phyloP scores from a whole-genome alignment of 2,113 vertebrate genomes.

The Chaenogobius annularis region DNA sequence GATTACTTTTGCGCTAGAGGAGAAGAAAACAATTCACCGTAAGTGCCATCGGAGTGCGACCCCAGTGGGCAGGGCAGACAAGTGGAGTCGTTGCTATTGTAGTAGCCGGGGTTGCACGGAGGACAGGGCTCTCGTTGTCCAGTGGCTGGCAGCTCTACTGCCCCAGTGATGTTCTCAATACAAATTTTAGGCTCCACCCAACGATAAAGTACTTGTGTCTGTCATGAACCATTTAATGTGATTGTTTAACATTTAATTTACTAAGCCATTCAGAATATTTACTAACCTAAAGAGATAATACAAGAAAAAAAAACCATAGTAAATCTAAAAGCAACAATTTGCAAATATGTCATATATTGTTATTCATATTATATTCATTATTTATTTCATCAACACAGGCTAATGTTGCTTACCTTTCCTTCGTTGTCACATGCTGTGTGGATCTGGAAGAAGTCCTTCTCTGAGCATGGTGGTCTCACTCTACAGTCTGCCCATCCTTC shows the following conservation, averaged over 20 bases:
- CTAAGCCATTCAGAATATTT: no score
- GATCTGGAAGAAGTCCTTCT: slow-evolving; percentile 93
- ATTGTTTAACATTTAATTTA: neutral
- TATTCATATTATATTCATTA: no score
- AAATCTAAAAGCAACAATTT: no score
- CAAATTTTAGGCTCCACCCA: slow-evolving; percentile 97
- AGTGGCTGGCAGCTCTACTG: slow-evolving; percentile 84
- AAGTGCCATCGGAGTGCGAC: slow-evolving; percentile 87
- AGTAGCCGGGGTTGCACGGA: slow-evolving; percentile 96
- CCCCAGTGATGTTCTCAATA: slow-evolving; percentile 81
- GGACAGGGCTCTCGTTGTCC: slow-evolving; percentile 89
- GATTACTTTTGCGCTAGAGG: neutral
- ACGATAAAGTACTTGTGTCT: slow-evolving; percentile 92
- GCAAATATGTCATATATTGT: no score
- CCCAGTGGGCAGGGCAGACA: slow-evolving; percentile 88
- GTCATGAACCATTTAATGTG: slow-evolving; percentile 10
- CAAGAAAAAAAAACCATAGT: no score
- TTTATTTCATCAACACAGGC: neutral
- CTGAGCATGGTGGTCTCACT: slow-evolving; percentile 84
- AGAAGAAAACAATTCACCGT: slow-evolving; percentile 70
- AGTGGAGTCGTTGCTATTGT: slow-evolving; percentile 88
- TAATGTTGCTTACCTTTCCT: slow-evolving; percentile 84
- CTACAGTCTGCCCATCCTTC: slow-evolving; percentile 86
- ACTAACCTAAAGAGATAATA: no score
- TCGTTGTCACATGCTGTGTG: slow-evolving; percentile 90